Evolutionary conservation across 2,888 invertebrate genomes (phyloP).

Genomic region (Tetranychus truncatus): DNA sequence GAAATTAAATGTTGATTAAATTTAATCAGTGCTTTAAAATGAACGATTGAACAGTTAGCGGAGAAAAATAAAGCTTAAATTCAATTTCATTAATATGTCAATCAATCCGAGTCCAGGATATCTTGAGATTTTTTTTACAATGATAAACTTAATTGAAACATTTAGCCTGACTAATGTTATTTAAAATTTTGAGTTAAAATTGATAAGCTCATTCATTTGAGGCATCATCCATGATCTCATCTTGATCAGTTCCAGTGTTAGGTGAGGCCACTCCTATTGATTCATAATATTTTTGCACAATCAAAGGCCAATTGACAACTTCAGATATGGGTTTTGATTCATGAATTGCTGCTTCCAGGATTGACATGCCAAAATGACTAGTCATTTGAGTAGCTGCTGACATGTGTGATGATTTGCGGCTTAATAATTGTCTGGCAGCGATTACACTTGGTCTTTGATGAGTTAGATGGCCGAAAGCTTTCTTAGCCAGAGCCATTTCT

Average conservation of each 20-base stretch:
- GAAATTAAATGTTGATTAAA: too few relatives aligned
- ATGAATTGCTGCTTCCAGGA: slow-evolving; percentile 19
- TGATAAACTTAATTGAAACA: too few relatives aligned
- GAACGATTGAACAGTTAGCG: too few relatives aligned
- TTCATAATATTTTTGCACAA: slow-evolving; percentile 58
- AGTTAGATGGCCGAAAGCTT: slow-evolving; percentile 20
- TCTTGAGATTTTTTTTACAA: too few relatives aligned
- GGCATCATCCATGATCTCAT: not conserved
- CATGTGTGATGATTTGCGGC: slow-evolving; percentile 2
- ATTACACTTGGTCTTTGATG: slow-evolving; percentile 15
- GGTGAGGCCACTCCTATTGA: slow-evolving; percentile 24
- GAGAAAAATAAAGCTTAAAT: too few relatives aligned
- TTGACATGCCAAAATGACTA: slow-evolving; percentile 18
- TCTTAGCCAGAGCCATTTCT: slow-evolving; percentile 15
- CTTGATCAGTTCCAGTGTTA: not conserved
- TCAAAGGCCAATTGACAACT: slow-evolving; percentile 75
- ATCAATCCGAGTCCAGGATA: too few relatives aligned
- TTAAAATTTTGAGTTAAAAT: too few relatives aligned
- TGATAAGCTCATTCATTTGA: not conserved
- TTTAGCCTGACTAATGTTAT: too few relatives aligned
- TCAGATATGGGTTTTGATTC: slow-evolving; percentile 24
- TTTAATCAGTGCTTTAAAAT: too few relatives aligned
- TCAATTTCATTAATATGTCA: too few relatives aligned
- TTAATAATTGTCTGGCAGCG: not conserved
- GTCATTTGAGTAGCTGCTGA: slow-evolving; percentile 15